These are phyloP conservation scores for Hipparchia semele DNA, from an alignment of 2,888 invertebrate species.

Conservation along the genomic window DNA sequence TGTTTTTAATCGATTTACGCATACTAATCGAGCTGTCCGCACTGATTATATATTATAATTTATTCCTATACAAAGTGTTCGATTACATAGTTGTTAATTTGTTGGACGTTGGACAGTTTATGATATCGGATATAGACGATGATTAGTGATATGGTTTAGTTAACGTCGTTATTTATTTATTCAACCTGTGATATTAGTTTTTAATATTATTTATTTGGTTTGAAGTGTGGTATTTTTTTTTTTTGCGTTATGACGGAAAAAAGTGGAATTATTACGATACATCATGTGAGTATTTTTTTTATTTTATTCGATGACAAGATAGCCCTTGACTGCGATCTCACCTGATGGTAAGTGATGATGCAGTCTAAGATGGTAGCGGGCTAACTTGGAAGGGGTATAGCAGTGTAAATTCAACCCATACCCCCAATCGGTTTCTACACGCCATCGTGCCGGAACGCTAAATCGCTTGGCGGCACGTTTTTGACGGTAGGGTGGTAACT, in stretches of 20 bases:
- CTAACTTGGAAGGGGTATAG: no score
- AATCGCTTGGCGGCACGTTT: no score
- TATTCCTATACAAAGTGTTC: conserved; percentile 66
- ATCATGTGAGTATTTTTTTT: conserved; percentile 59
- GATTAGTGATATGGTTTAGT: conserved; percentile 52
- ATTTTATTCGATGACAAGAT: no score
- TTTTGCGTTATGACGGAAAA: conserved; percentile 57
- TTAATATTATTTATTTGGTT: conserved; percentile 36
- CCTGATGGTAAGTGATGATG: no score
- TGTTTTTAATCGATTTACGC: conserved; percentile 56
- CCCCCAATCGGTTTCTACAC: no score
- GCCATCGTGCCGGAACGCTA: no score
- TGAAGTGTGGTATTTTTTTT: conserved; percentile 17
- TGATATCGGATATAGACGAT: conserved; percentile 61
- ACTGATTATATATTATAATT: conserved; percentile 66
- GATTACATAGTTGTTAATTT: conserved; percentile 55
- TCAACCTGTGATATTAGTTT: conserved; percentile 74
- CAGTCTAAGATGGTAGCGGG: no score
- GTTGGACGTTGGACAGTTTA: conserved; percentile 51
- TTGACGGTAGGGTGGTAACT: no score
- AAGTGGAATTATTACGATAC: conserved; percentile 68
- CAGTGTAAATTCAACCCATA: no score
- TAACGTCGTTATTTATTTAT: conserved; percentile 58
- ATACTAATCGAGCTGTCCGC: conserved; percentile 64
- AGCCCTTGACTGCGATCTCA: no score